These are phyloP conservation scores for Salvelinus namaycush DNA, from an alignment of 2,113 vertebrate genomes.

Conservation along the genomic window DNA sequence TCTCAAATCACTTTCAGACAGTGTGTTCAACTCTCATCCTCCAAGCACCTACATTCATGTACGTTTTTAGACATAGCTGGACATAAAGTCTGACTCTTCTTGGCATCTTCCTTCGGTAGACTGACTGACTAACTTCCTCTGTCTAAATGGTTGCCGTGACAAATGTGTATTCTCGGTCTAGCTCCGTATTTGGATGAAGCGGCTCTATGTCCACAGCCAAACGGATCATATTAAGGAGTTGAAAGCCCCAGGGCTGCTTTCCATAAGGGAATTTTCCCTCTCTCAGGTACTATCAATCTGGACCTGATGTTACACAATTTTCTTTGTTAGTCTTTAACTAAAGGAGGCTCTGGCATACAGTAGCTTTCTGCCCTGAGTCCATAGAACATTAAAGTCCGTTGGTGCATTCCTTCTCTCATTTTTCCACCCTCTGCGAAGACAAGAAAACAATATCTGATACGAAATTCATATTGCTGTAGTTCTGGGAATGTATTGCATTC, in stretches of 20 bases:
- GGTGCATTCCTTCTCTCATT: not conserved
- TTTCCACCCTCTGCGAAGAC: not conserved
- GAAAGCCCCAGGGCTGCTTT: too few species aligned
- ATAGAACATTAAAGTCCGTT: not conserved
- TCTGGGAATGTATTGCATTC: not conserved
- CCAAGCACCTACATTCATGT: not conserved
- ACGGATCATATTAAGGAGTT: too few species aligned
- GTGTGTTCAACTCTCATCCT: not conserved
- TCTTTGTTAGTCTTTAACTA: not conserved
- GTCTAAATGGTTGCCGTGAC: not conserved
- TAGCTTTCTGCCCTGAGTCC: too few species aligned
- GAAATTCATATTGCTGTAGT: not conserved
- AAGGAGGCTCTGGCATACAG: not conserved
- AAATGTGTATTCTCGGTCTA: not conserved
- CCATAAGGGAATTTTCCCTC: too few species aligned
- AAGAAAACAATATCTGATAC: not conserved
- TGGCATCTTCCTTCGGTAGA: not conserved
- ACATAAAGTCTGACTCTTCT: not conserved
- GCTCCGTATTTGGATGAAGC: conserved; percentile 21
- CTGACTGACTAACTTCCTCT: not conserved
- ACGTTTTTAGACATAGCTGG: not conserved
- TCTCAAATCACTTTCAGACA: too few species aligned
- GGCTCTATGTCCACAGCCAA: not conserved
- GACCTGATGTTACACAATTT: conserved; percentile 12
- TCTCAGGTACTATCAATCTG: conserved; percentile 5